Base-by-base conservation (phyloP, 2,888 invertebrate genomes). In the Dastarcus helophoroides region DNA sequence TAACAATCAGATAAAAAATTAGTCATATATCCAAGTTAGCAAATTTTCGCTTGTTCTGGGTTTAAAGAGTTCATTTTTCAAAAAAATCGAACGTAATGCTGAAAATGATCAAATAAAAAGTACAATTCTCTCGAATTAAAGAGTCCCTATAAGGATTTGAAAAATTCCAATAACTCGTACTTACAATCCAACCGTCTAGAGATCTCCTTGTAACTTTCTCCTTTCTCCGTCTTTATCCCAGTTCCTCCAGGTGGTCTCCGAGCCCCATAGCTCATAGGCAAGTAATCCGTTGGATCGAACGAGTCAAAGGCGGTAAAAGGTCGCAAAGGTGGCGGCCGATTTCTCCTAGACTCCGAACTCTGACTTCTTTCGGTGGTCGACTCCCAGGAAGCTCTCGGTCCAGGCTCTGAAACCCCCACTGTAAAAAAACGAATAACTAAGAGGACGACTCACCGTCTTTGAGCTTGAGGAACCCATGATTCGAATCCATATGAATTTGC, bases 381-480 rank as follows among this genome's bases (percentile, higher is more conserved):
- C 31, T 60, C 56, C 65, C 65, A 65, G 2, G 60, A 63, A 2
- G 64, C 54, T 44, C 57, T 54, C 1, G 67, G 68, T 3, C 63
- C 62, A 7, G 68, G 67, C 46, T 68, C 68, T 68, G 46, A 6
- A 54, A 52, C 32, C 22, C 16, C 32, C 23, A 23, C 8, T 7
- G 7, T 9, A 23, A 25, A 14, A 11, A 14, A 13, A 5, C 14
- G 21, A 27, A 4, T 9, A 26, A 15, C 14, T 15, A 26, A 3
- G 16, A 13, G 16, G 11, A 29, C 22, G 25, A 36, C 51, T 53
- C 47, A 74, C 75, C 75, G 40, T 75, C 73, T 37, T 70, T 66
- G 2, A 73, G 62, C 38, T 73, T 65, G 21, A 74, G 47, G 53
- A 74, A 75, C 9, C 73, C 73, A 50, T 81, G 80, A 53, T 76